These are phyloP conservation scores for Mustela erminea DNA, from an alignment of 2,797 vertebrate genomes.

Conservation along the genomic window DNA sequence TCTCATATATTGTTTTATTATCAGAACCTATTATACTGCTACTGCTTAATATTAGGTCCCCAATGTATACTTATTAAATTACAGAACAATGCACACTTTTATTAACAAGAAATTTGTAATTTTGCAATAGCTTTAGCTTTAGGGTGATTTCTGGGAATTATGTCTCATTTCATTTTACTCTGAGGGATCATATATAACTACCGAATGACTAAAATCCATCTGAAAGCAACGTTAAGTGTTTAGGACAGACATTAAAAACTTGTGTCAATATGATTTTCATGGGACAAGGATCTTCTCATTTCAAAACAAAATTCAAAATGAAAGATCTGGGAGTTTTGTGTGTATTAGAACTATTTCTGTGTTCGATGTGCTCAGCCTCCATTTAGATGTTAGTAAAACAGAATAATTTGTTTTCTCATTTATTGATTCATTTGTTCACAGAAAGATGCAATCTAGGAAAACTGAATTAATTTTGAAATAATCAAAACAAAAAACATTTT, in stretches of 20 bases:
- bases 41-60: background rate
- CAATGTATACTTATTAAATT: background rate
- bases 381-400: background rate
- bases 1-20: background rate
- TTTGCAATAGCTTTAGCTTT: background rate
- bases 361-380: background rate
- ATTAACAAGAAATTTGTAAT: background rate
- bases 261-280: background rate
- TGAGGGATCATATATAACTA: background rate
- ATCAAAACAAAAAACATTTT: background rate
- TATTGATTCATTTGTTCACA: background rate
- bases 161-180: background rate
- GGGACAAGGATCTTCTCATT: background rate
- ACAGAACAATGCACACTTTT: background rate
- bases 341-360: background rate
- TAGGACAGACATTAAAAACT: background rate
- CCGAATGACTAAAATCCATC: background rate
- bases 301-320: background rate
- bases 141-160: background rate
- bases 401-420: background rate
- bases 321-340: background rate
- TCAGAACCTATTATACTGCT: background rate
- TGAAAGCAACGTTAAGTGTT: background rate
- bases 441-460: background rate
- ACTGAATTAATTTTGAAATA: background rate